A percentile compares a stretch with the other conserved stretches of the same genome.
These are phyloP conservation scores for Clarias gariepinus DNA, from an alignment of 2,113 vertebrate genomes.

Conservation along the genomic window DNA sequence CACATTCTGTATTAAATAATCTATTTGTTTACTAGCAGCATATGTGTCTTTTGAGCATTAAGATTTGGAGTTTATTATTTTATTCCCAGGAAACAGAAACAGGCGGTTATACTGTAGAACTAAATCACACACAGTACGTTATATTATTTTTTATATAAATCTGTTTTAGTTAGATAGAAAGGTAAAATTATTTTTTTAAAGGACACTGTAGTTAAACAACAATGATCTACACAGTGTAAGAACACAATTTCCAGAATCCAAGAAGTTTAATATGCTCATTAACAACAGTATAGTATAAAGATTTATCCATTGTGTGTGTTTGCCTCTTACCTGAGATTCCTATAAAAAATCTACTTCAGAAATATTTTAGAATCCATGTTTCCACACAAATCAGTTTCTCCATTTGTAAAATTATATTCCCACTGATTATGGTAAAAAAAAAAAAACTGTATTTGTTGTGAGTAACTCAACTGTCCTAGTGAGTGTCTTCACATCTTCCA, in stretches of 20 bases:
- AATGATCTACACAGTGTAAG: neutral
- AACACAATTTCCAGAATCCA: neutral
- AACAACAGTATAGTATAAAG: neutral
- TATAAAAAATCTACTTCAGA: slow-evolving; percentile 1
- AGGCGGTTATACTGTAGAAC: neutral
- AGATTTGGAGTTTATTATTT: neutral
- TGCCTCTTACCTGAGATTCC: slow-evolving; percentile 59
- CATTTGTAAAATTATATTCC: slow-evolving; percentile 8
- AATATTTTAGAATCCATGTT: slow-evolving; percentile 44
- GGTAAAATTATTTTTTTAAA: neutral
- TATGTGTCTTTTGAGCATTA: neutral
- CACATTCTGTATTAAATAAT: no score
- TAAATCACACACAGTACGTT: neutral
- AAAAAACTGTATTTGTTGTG: slow-evolving; percentile 31
- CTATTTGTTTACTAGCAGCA: neutral
- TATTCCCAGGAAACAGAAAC: neutral
- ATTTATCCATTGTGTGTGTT: neutral
- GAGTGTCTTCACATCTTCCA: slow-evolving; percentile 47
- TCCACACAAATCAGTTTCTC: neutral
- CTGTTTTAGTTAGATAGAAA: neutral
- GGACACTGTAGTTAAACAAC: neutral
- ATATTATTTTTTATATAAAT: neutral
- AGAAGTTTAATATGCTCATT: neutral
- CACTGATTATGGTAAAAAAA: neutral
- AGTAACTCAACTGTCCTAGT: slow-evolving; percentile 42